Base-by-base conservation (phyloP, 2,888 invertebrate genomes). In the Acleris emargana region DNA sequence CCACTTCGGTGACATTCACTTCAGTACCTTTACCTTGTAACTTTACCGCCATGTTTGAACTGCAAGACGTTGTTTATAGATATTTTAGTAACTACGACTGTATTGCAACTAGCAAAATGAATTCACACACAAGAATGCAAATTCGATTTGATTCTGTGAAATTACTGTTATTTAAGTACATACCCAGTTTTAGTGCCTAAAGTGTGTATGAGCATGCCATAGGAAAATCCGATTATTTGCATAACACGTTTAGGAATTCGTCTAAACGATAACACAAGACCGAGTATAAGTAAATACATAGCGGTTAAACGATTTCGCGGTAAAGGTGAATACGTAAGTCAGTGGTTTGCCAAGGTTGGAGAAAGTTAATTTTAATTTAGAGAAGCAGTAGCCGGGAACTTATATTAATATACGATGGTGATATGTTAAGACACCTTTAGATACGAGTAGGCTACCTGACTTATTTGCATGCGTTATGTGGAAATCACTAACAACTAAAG, bases 221-320 rank as follows among this genome's bases (percentile, higher is more conserved):
- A 63, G 69, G 68, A 67, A 69, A 69, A 69, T 54, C 69, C 63
- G 58, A 67, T 42, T 47, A 63, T 69, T 68, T 67, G 58, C 58
- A 61, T 68, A 68, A 63, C 62, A 58, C 43, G 58, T 58, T 68
- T 67, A 59, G 43, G 51, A 67, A 64, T 69, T 64, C 32, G 32
- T 42, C 50, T 49, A 49, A 38, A 38, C 38, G 38, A 38, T 38
- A 38, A 38, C 38, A 38, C 38, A 13, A 38, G 32, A 58, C 51
- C 49, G 59, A 60, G 59, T 55, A 58, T 54, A 58, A 51, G 11
- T 32, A 18, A 47, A 28, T 55, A 22, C 49, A 32, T 57, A 25
- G 16, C 38, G 50, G 45, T 45, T 55, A 16, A 20, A 17, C 22
- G 42, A 51, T 60, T 54, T 54, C 53, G 53, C 28, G 53, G 53